Evolutionary conservation across 2,888 invertebrate species (phyloP).

Genomic region (Drosophila macrospina): DNA sequence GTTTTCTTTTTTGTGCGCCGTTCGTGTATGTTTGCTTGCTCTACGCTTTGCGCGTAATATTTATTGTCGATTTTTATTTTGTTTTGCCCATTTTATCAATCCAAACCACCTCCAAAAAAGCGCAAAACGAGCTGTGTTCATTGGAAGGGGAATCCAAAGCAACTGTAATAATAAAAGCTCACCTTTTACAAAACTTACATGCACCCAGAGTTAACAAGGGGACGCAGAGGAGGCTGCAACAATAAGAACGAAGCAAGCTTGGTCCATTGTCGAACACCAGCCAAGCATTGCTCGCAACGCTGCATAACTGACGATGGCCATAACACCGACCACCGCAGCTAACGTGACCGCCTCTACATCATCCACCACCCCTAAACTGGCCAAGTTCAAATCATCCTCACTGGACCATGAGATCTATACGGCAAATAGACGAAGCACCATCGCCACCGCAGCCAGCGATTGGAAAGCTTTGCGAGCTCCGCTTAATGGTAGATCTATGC

Average conservation of each 20-base stretch:
- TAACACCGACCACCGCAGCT: constrained; percentile 50
- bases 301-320: constrained; percentile 60
- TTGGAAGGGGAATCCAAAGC: constrained; percentile 45
- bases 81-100: constrained; percentile 63
- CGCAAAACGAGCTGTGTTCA: constrained; percentile 57
- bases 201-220: constrained; percentile 36
- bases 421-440: constrained; percentile 73
- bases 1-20: constrained; percentile 57
- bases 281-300: constrained; percentile 43
- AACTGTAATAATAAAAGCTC: constrained; percentile 57
- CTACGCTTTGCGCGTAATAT: constrained; percentile 59
- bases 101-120: constrained; percentile 74
- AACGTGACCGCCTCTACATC: constrained; percentile 19
- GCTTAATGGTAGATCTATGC: constrained; percentile 62
- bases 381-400: constrained; percentile 79
- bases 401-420: constrained; percentile 80
- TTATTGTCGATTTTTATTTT: constrained; percentile 72
- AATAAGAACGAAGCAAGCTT: constrained; percentile 10
- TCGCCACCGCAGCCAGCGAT: constrained; percentile 71
- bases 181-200: constrained; percentile 71
- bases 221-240: constrained; percentile 5
- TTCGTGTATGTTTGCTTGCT: constrained; percentile 64
- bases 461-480: constrained; percentile 68
- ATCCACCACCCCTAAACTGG: constrained; percentile 53
- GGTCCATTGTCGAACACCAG: constrained; percentile 37